Conservation (phyloP, 2,113 vertebrate species). For the Carassius gibelio region DNA sequence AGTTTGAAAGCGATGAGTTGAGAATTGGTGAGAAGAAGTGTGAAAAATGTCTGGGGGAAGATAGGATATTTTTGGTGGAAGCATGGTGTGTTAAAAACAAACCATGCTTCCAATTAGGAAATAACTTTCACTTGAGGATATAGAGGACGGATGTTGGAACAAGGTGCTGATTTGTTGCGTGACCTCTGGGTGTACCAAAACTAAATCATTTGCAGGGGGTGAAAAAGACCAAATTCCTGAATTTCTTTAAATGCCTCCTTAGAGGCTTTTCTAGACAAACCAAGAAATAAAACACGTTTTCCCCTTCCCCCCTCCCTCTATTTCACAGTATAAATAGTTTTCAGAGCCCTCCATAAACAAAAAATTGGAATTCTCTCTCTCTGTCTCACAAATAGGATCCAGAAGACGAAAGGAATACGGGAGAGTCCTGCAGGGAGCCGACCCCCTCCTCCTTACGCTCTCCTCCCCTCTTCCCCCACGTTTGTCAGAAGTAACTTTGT, state of each 20-base stretch:
- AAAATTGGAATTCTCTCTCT: constrained; percentile 39
- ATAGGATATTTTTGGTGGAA: constrained; percentile 59
- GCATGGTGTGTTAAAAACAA: constrained; percentile 75
- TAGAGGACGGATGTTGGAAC: constrained; percentile 84
- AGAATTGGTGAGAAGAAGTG: neutral
- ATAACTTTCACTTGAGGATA: constrained; percentile 87
- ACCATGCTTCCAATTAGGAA: constrained; percentile 81
- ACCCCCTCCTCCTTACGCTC: neutral
- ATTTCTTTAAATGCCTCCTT: constrained; percentile 81
- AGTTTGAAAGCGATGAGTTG: neutral
- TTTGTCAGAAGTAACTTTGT: constrained; percentile 84
- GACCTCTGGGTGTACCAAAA: constrained; percentile 85
- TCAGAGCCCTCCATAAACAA: constrained; percentile 20
- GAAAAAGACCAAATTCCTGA: constrained; percentile 83
- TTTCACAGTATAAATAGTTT: constrained; percentile 39
- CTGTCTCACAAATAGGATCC: constrained; percentile 51
- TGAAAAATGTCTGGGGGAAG: neutral
- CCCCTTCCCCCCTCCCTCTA: neutral
- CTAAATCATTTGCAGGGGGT: constrained; percentile 83
- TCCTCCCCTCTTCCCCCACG: constrained; percentile 13
- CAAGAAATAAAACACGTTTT: constrained; percentile 74
- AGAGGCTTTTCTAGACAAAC: constrained; percentile 80
- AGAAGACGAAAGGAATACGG: constrained; percentile 47
- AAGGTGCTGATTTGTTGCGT: constrained; percentile 84
- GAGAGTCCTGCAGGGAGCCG: constrained; percentile 74